These are phyloP conservation scores for Xiphorhynchus elegans DNA, from an alignment of 2,113 vertebrate species.

Conservation along the genomic window DNA sequence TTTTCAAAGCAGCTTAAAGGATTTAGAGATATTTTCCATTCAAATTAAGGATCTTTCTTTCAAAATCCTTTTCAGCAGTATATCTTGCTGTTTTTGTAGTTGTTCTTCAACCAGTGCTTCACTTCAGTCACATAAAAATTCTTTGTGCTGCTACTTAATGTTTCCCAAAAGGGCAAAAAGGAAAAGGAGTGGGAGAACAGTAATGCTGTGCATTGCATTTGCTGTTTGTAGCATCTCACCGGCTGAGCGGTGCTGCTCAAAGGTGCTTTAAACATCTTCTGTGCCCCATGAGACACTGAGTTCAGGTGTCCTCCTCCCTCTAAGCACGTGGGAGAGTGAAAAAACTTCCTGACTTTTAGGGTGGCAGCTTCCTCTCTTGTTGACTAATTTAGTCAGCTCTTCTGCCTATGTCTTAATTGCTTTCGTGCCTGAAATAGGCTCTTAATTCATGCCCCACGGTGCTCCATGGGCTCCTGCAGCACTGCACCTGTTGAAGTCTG, in stretches of 20 bases:
- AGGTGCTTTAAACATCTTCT: neutral
- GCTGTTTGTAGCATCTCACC: neutral
- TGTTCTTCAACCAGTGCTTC: constrained; percentile 13
- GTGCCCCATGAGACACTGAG: neutral
- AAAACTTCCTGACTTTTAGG: neutral
- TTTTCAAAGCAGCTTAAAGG: constrained; percentile 63
- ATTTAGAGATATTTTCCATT: constrained; percentile 63
- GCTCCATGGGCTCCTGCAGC: neutral
- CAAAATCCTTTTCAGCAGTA: constrained; percentile 26
- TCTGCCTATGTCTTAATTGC: neutral
- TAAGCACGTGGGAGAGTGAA: rapidly evolving
- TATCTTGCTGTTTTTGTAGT: neutral
- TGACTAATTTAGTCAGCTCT: neutral
- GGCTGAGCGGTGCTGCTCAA: neutral
- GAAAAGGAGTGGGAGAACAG: neutral
- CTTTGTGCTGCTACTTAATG: neutral
- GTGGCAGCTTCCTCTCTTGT: neutral
- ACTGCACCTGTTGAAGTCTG: neutral
- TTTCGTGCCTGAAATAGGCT: neutral
- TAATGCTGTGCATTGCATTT: neutral
- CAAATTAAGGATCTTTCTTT: constrained; percentile 56
- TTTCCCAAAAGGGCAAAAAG: neutral
- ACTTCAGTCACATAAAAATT: neutral
- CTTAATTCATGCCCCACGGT: neutral
- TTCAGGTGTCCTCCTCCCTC: neutral